Evolutionary conservation across 1,140 invertebrate genomes (phyloP), one percentile per base, ranked within the genome.

Genomic region (Popillia japonica): DNA sequence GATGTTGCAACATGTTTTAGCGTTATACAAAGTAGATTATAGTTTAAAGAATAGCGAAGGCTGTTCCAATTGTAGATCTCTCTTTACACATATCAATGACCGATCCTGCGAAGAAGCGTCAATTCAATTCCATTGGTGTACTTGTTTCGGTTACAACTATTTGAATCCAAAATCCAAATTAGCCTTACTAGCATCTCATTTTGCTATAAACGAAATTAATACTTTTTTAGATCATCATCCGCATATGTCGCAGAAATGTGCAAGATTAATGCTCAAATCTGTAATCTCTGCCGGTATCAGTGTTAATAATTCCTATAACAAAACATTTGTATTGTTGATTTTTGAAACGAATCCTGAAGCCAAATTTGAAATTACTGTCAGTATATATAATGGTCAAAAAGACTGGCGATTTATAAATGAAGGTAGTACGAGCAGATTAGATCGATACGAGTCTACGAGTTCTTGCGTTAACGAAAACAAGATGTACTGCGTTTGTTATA

Each of bases 111-210:
- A 87, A n/a, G 91, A 93, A 72, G 93, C 91, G 3, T 90, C 90
- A 0, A 92, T 97, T 11, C 87, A 88, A 10, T 89, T 92, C 41
- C 94, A 95, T 82, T 96, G 94, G 93, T 96, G 95, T 83, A 91
- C 91, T 2, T 96, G 95, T 80, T 89, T 88, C 85, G 2, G 91
- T 88, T 81, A 86, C 86, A 44, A 81, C 81, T 0, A 82, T 0
- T 81, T 88, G n/a, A 85, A 87, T n/a, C 83, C 86, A 0, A 86
- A 85, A 17, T 86, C 88, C 40, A 82, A 85, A 48, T 83, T 88
- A 17, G 88, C 44, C 4, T 59, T 89, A 2, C 76, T 81, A 0
- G 87, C 90, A 9, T 87, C 89, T 9, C 85, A 90, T 48, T 88
- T 84, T 40, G 86, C 72, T 88, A 0, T 84, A 91, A 3, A 81